Evolutionary conservation across 2,797 vertebrate genomes (phyloP).

Genomic region (Tenualosa thibaudeaui): DNA sequence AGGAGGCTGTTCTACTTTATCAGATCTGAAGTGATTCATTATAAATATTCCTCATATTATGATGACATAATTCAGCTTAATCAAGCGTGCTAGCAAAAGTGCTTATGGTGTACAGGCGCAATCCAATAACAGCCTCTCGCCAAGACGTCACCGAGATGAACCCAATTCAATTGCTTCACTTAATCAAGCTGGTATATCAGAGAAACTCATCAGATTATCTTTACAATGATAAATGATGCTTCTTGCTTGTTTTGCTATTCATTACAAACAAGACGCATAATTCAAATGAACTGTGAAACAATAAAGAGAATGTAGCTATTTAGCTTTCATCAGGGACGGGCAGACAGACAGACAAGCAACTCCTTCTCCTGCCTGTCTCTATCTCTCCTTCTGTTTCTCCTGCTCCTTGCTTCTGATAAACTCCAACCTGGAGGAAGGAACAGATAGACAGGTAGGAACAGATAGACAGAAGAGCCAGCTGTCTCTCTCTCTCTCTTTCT

Average conservation of each 20-base stretch:
- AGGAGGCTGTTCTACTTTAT: not conserved
- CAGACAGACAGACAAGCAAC: no score
- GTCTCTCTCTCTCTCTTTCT: not conserved
- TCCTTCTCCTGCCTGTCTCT: not conserved
- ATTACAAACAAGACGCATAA: not conserved
- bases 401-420: no score
- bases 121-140: not conserved
- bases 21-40: not conserved
- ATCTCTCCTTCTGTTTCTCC: not conserved
- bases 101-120: constrained; percentile 3
- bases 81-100: not conserved
- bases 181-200: not conserved
- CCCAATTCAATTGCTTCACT: not conserved
- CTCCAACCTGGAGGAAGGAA: not conserved
- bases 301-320: not conserved
- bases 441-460: no score
- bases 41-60: constrained; percentile 4
- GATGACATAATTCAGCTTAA: not conserved
- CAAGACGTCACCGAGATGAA: not conserved
- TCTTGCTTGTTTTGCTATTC: not conserved
- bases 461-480: not conserved
- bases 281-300: not conserved
- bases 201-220: not conserved
- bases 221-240: not conserved
- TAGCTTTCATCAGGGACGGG: no score